These are phyloP conservation scores for Nerophis ophidion DNA, from an alignment of 2,113 vertebrate genomes.

Conservation along the genomic window DNA sequence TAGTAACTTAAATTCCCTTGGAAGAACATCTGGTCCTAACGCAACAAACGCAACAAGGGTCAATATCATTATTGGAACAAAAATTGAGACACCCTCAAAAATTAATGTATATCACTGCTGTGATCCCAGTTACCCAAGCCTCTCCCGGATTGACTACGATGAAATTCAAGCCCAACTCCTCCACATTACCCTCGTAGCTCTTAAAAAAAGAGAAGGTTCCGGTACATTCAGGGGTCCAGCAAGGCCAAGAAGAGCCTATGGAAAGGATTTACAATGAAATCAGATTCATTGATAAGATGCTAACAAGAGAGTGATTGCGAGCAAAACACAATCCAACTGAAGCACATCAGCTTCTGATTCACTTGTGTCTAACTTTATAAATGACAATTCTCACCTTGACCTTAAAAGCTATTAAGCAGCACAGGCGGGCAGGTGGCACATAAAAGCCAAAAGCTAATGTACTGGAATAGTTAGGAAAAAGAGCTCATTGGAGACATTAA, in stretches of 20 bases:
- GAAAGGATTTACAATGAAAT: not conserved
- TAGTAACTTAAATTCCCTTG: no score
- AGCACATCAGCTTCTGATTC: slow-evolving; percentile 53
- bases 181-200: slow-evolving; percentile 94
- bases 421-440: slow-evolving; percentile 72
- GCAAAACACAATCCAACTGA: slow-evolving; percentile 36
- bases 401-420: slow-evolving; percentile 62
- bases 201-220: slow-evolving; percentile 94
- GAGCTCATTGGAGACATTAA: slow-evolving; percentile 85
- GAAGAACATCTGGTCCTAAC: no score
- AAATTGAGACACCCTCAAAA: no score
- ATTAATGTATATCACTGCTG: not conserved
- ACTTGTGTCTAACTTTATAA: slow-evolving; percentile 79
- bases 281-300: slow-evolving; percentile 7
- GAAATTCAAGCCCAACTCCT: slow-evolving; percentile 96
- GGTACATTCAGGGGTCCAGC: slow-evolving; percentile 93
- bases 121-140: slow-evolving; percentile 80
- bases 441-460: slow-evolving; percentile 87
- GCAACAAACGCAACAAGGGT: no score
- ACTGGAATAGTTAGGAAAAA: slow-evolving; percentile 75
- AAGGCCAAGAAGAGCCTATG: slow-evolving; percentile 93
- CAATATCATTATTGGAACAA: no score
- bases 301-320: slow-evolving; percentile 30
- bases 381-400: slow-evolving; percentile 83
- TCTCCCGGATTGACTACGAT: slow-evolving; percentile 95